These are phyloP conservation scores for Dallia pectoralis DNA, from an alignment of 2,797 vertebrate genomes.

Conservation along the genomic window DNA sequence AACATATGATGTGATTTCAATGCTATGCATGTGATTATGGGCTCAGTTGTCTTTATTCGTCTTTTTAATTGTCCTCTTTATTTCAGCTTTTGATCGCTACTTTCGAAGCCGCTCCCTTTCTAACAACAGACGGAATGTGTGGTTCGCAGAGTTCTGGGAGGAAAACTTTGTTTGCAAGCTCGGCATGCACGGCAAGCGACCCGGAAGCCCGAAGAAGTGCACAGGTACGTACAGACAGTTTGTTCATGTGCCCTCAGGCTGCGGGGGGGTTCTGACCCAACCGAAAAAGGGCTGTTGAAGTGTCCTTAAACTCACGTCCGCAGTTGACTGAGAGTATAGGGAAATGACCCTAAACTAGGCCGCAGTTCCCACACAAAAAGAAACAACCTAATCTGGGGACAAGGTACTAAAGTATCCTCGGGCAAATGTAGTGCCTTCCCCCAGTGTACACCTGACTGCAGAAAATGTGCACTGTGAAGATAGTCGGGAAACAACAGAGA, in stretches of 20 bases:
- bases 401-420: neutral
- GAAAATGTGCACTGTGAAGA: too few relatives aligned
- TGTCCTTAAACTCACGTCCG: neutral
- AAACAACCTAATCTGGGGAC: neutral
- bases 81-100: slow-evolving; percentile 90
- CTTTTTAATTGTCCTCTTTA: neutral
- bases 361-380: neutral
- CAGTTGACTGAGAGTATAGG: neutral
- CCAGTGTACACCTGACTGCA: too few relatives aligned
- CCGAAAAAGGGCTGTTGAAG: neutral
- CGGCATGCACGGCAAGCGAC: slow-evolving; percentile 93
- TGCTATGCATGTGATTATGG: too few relatives aligned
- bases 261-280: neutral
- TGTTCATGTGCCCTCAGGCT: neutral
- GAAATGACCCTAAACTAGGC: neutral
- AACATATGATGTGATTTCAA: neutral
- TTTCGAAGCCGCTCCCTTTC: slow-evolving; percentile 95
- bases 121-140: slow-evolving; percentile 95
- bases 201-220: slow-evolving; percentile 91
- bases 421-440: neutral
- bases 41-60: neutral
- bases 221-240: slow-evolving; percentile 85
- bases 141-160: slow-evolving; percentile 99
- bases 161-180: slow-evolving; percentile 96
- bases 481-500: too few relatives aligned